A percentile compares a stretch with the other conserved stretches of the same genome.
phyloP scores from a whole-genome alignment of 2,113 vertebrate species.

The Coptodon rendalli region DNA sequence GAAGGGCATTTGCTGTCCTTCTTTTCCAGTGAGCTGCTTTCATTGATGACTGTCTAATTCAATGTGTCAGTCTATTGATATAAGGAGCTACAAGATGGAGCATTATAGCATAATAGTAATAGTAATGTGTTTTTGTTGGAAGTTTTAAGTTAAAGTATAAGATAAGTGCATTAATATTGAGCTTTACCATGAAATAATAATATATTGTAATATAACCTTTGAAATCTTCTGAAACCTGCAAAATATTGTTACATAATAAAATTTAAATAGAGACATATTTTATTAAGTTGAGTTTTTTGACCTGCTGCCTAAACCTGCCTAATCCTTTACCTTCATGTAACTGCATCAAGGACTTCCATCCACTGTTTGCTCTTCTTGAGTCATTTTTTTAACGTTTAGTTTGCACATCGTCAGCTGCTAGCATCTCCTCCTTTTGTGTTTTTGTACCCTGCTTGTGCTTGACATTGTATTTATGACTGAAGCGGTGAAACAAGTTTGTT shows the following conservation, averaged over 20 bases:
- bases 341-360: background rate
- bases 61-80: background rate
- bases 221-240: background rate
- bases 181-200: background rate
- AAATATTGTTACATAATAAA: background rate
- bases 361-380: background rate
- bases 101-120: background rate
- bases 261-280: background rate
- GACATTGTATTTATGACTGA: background rate
- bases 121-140: background rate
- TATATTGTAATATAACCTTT: background rate
- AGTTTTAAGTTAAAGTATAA: background rate
- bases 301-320: background rate
- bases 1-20: background rate
- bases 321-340: background rate
- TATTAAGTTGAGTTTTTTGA: background rate
- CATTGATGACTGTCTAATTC: background rate
- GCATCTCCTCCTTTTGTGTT: background rate
- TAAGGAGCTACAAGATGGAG: rapidly evolving
- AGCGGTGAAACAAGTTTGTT: background rate
- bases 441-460: background rate
- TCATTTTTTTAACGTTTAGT: background rate
- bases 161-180: background rate
- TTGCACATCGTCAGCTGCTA: background rate
- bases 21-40: background rate